Evolutionary conservation across 2,113 vertebrate species (phyloP).

Genomic region (Nyctibius bracteatus): DNA sequence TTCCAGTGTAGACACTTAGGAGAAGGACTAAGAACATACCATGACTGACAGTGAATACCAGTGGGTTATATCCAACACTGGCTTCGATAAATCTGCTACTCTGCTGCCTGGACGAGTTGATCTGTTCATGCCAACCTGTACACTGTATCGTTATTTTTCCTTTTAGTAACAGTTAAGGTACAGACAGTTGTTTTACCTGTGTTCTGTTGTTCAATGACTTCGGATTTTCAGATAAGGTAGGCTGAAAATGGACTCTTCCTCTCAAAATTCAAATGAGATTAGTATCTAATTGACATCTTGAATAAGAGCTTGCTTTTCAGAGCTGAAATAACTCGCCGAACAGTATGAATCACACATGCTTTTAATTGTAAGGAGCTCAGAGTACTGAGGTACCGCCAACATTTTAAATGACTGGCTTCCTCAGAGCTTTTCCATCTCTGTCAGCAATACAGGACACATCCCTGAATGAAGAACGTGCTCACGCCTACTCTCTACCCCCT

Average conservation of each 20-base stretch:
- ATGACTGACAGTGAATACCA: neutral
- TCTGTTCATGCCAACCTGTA: neutral
- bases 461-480: neutral
- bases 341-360: neutral
- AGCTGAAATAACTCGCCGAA: neutral
- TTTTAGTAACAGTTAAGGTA: accelerated
- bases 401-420: neutral
- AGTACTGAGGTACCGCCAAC: neutral
- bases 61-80: neutral
- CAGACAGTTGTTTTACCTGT: neutral
- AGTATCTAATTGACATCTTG: neutral
- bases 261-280: neutral
- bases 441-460: neutral
- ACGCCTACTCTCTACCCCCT: neutral
- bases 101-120: neutral
- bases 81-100: neutral
- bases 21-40: neutral
- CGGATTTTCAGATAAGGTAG: neutral
- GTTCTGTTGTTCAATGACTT: neutral
- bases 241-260: neutral
- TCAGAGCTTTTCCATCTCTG: neutral
- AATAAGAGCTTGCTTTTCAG: neutral
- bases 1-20: neutral
- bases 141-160: neutral
- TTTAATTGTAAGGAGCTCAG: neutral